Percentiles rank a stretch among this genome's conserved stretches.
These are phyloP conservation scores for Fringilla coelebs DNA, from an alignment of 2,797 vertebrate species.

Conservation along the genomic window DNA sequence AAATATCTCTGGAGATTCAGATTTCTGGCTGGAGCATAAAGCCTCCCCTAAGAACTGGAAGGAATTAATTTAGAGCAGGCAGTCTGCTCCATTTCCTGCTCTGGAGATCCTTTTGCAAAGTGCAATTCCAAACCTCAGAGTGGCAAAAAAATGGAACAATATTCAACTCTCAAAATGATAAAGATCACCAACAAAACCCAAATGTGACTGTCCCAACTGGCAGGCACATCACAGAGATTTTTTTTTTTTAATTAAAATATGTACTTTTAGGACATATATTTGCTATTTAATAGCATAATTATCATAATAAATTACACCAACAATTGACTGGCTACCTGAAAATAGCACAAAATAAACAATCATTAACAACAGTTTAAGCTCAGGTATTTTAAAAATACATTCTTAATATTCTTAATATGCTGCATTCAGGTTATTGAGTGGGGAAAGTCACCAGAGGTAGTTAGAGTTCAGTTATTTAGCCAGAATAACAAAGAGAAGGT, in stretches of 20 bases:
- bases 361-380: background rate
- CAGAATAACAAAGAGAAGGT: background rate
- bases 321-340: background rate
- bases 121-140: background rate
- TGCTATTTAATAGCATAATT: background rate
- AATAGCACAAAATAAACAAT: background rate
- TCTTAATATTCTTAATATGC: background rate
- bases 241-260: background rate
- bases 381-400: background rate
- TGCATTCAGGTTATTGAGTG: background rate
- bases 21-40: background rate
- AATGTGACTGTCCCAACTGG: background rate
- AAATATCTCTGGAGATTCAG: background rate
- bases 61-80: background rate
- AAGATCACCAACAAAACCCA: background rate
- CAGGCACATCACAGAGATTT: background rate
- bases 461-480: background rate
- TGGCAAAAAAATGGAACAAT: background rate
- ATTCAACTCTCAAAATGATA: background rate
- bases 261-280: background rate
- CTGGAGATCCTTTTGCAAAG: background rate
- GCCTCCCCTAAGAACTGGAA: background rate
- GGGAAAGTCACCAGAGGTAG: background rate
- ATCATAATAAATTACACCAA: background rate
- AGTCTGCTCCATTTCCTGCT: background rate